Evolutionary conservation across 1,140 invertebrate species (phyloP).

Genomic region (Psix sp.): DNA sequence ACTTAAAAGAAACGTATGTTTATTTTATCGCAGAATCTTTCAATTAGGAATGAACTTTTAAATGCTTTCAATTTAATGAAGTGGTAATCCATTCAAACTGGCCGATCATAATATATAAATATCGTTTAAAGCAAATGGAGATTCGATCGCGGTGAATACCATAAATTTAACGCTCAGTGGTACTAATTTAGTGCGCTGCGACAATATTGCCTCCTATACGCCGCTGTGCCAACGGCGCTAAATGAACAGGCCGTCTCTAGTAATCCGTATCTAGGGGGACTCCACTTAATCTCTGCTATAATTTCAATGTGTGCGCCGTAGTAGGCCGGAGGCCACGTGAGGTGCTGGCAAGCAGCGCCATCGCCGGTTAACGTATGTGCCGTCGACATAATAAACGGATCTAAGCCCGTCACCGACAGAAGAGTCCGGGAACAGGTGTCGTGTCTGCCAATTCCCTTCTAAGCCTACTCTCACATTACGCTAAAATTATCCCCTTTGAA

Average conservation of each 20-base stretch:
- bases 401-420: conserved; percentile 67
- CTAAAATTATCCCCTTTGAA: conserved; percentile 27
- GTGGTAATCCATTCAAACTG: no score
- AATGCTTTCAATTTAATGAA: no score
- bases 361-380: conserved; percentile 60
- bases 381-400: conserved; percentile 70
- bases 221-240: conserved; percentile 16
- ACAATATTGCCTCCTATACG: conserved; percentile 41
- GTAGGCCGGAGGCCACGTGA: conserved; percentile 26
- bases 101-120: conserved; percentile 6
- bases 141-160: conserved; percentile 27
- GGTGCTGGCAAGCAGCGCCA: conserved; percentile 51
- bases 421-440: conserved; percentile 67
- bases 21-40: no score
- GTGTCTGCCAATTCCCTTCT: conserved; percentile 57
- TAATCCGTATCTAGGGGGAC: conserved; percentile 48
- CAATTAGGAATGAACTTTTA: no score
- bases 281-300: conserved; percentile 64
- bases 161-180: conserved; percentile 32
- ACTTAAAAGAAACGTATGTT: no score
- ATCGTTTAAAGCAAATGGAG: conserved; percentile 18
- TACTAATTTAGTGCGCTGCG: conserved; percentile 39
- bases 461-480: conserved; percentile 20
- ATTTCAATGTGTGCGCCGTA: conserved; percentile 57
- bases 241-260: conserved; percentile 48